Evolutionary conservation across 2,888 invertebrate genomes (phyloP).

Genomic region (Osedax fenrisi): DNA sequence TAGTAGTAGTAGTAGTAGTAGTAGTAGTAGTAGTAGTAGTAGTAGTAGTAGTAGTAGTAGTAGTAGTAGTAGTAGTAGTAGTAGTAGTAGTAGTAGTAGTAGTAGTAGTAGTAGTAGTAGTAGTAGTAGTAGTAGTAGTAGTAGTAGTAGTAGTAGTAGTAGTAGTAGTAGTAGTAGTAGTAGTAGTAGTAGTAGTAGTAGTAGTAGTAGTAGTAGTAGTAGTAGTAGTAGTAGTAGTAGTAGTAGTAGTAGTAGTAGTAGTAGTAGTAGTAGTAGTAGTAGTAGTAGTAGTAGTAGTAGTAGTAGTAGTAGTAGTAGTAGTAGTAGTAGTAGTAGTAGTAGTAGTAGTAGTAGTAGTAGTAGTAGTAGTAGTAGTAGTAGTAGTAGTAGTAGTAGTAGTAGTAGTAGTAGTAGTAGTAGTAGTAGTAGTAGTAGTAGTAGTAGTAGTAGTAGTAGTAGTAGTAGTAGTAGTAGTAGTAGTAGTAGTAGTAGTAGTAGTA

Average conservation of each 20-base stretch:
- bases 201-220: background rate
- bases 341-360: background rate
- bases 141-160: background rate
- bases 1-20: background rate
- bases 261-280: background rate
- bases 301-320: slow-evolving; percentile 9
- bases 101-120: background rate
- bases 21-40: background rate
- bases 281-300: background rate
- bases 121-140: background rate
- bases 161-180: background rate
- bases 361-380: background rate
- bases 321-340: slow-evolving; percentile 9
- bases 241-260: background rate
- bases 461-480: background rate
- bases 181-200: background rate
- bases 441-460: background rate
- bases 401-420: slow-evolving; percentile 8
- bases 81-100: background rate
- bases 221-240: background rate
- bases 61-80: background rate
- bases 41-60: background rate
- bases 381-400: background rate
- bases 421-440: slow-evolving; percentile 17
- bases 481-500: background rate